Conservation (phyloP, 2,113 vertebrate genomes). For the Platanista minor region DNA sequence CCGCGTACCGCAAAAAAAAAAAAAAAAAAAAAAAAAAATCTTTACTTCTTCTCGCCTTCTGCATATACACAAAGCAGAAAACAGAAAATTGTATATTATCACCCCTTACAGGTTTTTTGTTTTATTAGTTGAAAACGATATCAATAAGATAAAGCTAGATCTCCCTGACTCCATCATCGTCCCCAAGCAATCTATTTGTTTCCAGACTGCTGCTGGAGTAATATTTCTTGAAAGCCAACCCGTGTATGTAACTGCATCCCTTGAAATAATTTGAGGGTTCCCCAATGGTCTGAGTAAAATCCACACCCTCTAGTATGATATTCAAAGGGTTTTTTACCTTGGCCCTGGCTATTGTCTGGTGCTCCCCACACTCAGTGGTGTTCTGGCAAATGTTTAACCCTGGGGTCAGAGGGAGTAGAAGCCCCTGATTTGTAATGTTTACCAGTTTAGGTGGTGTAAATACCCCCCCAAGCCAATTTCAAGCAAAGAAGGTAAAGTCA, state of each 20-base stretch:
- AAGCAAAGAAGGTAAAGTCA: background rate
- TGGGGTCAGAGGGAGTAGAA: background rate
- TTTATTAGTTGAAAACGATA: conserved; percentile 32
- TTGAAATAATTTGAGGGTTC: background rate
- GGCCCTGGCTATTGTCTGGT: background rate
- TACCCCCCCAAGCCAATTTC: background rate
- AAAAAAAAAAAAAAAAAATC: no score
- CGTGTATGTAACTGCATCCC: background rate
- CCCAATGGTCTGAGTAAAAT: background rate
- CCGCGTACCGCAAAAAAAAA: no score
- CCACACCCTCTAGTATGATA: background rate
- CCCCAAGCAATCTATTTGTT: background rate
- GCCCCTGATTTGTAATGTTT: background rate
- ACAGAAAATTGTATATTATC: conserved; percentile 28
- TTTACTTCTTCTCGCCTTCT: background rate
- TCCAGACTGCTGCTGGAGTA: background rate
- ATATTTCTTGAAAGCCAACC: background rate
- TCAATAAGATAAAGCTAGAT: conserved; percentile 16
- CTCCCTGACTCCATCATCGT: background rate
- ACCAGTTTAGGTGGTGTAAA: background rate
- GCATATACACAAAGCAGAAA: conserved; percentile 16
- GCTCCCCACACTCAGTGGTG: background rate
- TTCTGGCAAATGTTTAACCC: background rate
- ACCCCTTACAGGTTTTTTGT: background rate
- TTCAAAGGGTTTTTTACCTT: background rate